Evolutionary conservation across 2,113 vertebrate species (phyloP).

Genomic region (Perca flavescens): DNA sequence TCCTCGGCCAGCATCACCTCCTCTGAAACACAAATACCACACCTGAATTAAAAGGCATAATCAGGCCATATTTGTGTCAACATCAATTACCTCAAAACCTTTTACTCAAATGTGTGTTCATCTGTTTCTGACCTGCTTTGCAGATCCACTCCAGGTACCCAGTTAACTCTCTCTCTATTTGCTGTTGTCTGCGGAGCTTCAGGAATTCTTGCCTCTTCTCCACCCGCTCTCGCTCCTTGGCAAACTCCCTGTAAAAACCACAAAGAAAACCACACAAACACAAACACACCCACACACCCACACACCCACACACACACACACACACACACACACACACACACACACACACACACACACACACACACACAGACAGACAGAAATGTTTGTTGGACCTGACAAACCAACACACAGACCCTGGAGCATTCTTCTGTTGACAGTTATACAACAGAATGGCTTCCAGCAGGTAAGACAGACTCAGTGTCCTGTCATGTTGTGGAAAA

Average conservation of each 20-base stretch:
- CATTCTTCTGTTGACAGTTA: constrained; percentile 16
- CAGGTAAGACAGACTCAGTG: constrained; percentile 7
- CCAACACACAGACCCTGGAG: constrained; percentile 21
- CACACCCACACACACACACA: constrained; percentile 37
- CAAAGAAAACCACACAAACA: constrained; percentile 21
- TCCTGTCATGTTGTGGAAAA: constrained; percentile 7
- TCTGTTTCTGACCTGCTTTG: constrained; percentile 91
- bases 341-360: constrained; percentile 20
- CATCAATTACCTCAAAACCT: not conserved
- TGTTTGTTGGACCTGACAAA: constrained; percentile 33
- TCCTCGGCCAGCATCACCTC: constrained; percentile 99
- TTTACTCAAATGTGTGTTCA: constrained; percentile 3
- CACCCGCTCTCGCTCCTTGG: constrained; percentile 95
- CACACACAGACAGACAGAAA: constrained; percentile 14
- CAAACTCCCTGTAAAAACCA: constrained; percentile 89
- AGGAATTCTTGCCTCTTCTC: constrained; percentile 96
- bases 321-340: constrained; percentile 38
- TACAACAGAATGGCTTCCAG: constrained; percentile 15
- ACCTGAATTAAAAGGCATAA: not conserved
- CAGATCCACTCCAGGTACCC: constrained; percentile 98
- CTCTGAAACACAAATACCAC: constrained; percentile 84
- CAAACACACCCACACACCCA: constrained; percentile 34
- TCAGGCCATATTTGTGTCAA: not conserved
- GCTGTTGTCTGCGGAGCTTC: constrained; percentile 96
- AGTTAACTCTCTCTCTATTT: constrained; percentile 94